phyloP scores from a whole-genome alignment of 2,113 vertebrate species.

The Ursus arctos region DNA sequence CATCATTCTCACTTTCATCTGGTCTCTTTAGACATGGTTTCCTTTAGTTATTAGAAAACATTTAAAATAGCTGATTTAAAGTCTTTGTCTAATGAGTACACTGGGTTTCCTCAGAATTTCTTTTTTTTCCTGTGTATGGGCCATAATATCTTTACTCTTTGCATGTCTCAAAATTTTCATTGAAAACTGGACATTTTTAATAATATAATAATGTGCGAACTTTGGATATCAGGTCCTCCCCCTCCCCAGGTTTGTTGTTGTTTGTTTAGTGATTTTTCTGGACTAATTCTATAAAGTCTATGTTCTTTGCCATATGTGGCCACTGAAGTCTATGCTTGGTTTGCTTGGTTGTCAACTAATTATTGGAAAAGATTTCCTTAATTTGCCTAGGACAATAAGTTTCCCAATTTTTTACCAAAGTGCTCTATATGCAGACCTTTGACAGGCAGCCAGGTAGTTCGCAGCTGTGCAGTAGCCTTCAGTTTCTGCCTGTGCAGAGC shows the following conservation, averaged over 20 bases:
- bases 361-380: neutral
- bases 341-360: neutral
- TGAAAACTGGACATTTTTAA: neutral
- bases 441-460: neutral
- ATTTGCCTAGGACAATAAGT: neutral
- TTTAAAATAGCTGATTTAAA: neutral
- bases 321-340: neutral
- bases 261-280: neutral
- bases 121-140: neutral
- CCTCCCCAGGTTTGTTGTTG: neutral
- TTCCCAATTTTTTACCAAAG: neutral
- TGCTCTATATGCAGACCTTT: neutral
- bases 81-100: neutral
- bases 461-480: neutral
- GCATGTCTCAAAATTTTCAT: neutral
- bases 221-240: neutral
- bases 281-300: neutral
- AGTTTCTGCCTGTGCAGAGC: neutral
- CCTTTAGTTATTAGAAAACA: neutral
- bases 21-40: neutral
- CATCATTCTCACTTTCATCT: neutral
- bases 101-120: neutral
- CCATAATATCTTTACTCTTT: neutral
- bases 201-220: neutral
- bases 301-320: neutral